Base-by-base conservation (phyloP, 2,113 vertebrate species). In the Aldabrachelys gigantea region DNA sequence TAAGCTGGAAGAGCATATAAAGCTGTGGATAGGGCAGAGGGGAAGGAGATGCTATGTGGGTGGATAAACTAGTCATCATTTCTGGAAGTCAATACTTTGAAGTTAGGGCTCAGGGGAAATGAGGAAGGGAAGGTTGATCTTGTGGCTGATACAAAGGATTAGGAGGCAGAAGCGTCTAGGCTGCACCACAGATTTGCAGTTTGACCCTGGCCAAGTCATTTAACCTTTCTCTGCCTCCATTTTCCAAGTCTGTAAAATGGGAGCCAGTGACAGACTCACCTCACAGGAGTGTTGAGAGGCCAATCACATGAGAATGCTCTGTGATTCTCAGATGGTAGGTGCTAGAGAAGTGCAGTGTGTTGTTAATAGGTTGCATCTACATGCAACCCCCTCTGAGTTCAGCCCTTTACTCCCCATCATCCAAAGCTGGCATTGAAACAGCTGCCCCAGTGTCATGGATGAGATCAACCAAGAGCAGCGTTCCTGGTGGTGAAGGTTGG, bases 81-180 rank as follows among this genome's bases (percentile, higher is more conserved):
- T 41, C 8, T 38, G 69, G 69, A 24, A 24, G 69, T 31, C 62
- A 9, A 22, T 24, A 38, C 21, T 11, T 75, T 22, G n/a, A 41
- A 21, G 22, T 16, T 65, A 65, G 31, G 14, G 10, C 5, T 52
- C 54, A 56, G 62, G n/a, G n/a, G 5, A 75, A 75, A 57, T 12
- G 19, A 6, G 13, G 47, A 44, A 50, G 22, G 78, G 57, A 24
- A 85, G 54, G 13, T 29, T 10, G 62, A 84, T 72, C 31, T 6
- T 35, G 17, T 12, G 1, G 41, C 78, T 52, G 31, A 52, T 1
- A 54, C 12, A 1, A 0, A 0, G 8, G 19, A 44, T 62, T 31
- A 14, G 87, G 80, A 76, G 17, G 1, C 29, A 82, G 31, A 31
- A 65, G 3, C 2, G 1, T 72, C 21, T 69, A 53, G 82, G 4